Percentiles rank a stretch among this genome's conserved stretches.
These are phyloP conservation scores for Lichenostomus cassidix DNA, from an alignment of 2,113 vertebrate genomes.

Conservation along the genomic window DNA sequence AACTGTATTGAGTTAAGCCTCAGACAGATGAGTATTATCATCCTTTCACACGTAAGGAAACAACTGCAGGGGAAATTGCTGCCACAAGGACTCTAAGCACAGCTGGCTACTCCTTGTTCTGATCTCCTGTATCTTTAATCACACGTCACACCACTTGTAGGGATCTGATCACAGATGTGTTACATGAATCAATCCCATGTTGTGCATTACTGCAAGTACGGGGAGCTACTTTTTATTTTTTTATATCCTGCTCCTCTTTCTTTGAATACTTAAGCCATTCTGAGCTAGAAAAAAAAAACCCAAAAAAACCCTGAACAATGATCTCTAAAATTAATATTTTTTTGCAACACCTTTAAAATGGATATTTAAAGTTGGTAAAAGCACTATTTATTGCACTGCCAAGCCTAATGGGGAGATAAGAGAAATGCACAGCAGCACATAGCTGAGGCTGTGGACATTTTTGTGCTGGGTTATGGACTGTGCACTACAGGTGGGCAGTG, in stretches of 20 bases:
- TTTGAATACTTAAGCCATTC: background rate
- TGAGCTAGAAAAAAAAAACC: background rate
- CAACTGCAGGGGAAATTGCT: background rate
- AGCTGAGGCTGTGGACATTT: background rate
- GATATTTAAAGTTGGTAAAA: background rate
- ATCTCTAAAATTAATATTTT: background rate
- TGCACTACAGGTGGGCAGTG: background rate
- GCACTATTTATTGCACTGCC: background rate
- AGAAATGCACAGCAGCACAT: background rate
- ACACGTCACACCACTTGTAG: background rate
- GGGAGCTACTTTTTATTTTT: background rate
- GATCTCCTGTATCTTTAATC: background rate
- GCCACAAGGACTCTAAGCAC: background rate
- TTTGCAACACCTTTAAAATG: background rate
- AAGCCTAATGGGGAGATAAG: background rate
- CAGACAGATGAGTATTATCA: background rate
- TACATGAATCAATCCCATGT: background rate
- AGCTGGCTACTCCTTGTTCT: background rate
- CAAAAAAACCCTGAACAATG: background rate
- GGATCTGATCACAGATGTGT: background rate
- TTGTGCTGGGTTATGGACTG: fast-evolving
- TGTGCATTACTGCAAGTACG: background rate
- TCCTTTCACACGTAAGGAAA: background rate
- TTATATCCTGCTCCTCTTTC: background rate
- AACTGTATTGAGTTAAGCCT: background rate